Evolutionary conservation across 2,888 invertebrate genomes (phyloP).

Genomic region (Lissonota sp.): DNA sequence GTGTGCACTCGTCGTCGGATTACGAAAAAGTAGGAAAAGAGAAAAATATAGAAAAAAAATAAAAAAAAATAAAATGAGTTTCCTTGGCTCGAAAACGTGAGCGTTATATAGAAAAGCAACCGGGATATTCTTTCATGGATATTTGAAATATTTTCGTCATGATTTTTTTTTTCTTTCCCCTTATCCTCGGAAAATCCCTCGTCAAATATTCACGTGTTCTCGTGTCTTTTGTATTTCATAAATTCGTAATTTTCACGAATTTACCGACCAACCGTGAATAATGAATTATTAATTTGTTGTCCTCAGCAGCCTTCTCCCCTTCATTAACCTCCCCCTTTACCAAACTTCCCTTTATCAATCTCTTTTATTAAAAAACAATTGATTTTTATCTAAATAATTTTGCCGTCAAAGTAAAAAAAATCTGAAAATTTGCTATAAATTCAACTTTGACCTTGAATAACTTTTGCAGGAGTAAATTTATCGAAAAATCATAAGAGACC

Average conservation of each 20-base stretch:
- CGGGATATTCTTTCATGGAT: conserved; percentile 15
- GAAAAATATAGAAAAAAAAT: neutral
- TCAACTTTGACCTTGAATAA: too few relatives aligned
- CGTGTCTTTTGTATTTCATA: neutral
- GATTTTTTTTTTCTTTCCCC: neutral
- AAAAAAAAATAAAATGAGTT: neutral
- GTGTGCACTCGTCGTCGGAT: conserved; percentile 30
- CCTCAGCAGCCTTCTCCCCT: too few relatives aligned
- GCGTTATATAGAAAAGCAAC: neutral
- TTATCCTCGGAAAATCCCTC: neutral
- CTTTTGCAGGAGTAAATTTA: too few relatives aligned
- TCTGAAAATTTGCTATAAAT: too few relatives aligned
- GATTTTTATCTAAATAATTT: too few relatives aligned
- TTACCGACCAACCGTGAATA: neutral
- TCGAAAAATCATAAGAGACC: too few relatives aligned
- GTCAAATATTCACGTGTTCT: conserved; percentile 26
- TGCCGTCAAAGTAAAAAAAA: too few relatives aligned
- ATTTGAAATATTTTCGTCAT: neutral
- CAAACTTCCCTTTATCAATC: too few relatives aligned
- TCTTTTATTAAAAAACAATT: too few relatives aligned
- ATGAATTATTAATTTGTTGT: neutral
- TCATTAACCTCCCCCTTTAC: too few relatives aligned
- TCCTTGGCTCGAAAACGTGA: too few relatives aligned
- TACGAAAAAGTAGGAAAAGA: conserved; percentile 1
- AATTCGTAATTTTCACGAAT: conserved; percentile 15